Evolutionary conservation across 2,888 invertebrate species (phyloP).

Genomic region (Liopterus haemorrhoidalis): DNA sequence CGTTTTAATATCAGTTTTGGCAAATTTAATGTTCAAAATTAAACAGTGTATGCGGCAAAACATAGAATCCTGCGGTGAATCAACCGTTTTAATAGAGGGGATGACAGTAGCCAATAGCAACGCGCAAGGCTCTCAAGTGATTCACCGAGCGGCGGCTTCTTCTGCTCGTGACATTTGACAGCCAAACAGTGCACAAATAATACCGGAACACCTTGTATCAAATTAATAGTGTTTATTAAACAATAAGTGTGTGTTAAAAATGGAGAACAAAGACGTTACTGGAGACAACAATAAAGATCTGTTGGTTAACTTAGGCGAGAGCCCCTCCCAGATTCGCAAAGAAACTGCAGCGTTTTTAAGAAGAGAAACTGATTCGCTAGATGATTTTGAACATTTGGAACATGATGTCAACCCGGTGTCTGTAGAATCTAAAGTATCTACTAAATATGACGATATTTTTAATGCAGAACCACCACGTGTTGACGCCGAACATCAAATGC

Average conservation of each 20-base stretch:
- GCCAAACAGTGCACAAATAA: slow-evolving; percentile 15
- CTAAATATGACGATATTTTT: neutral
- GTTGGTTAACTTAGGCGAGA: slow-evolving; percentile 4
- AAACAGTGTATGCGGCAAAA: no score
- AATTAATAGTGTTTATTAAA: slow-evolving; percentile 9
- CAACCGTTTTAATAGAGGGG: no score
- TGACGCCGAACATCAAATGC: no score
- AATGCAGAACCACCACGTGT: slow-evolving; percentile 33
- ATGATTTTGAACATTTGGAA: slow-evolving; percentile 69
- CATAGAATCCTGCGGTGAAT: no score
- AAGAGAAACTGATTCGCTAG: slow-evolving; percentile 63
- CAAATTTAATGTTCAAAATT: no score
- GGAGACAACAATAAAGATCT: slow-evolving; percentile 8
- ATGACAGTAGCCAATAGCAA: no score
- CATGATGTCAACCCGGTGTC: slow-evolving; percentile 50
- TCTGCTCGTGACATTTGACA: slow-evolving; percentile 24
- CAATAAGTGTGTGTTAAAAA: slow-evolving; percentile 11
- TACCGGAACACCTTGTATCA: neutral
- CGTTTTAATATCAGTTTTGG: no score
- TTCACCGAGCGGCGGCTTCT: slow-evolving; percentile 22
- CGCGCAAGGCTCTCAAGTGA: no score
- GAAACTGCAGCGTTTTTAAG: slow-evolving; percentile 9
- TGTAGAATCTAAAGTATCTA: no score
- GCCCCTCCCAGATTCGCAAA: slow-evolving; percentile 14
- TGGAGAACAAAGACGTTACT: slow-evolving; percentile 17